Base-by-base conservation (phyloP, 2,888 invertebrate species). In the Dromius quadrimaculatus region DNA sequence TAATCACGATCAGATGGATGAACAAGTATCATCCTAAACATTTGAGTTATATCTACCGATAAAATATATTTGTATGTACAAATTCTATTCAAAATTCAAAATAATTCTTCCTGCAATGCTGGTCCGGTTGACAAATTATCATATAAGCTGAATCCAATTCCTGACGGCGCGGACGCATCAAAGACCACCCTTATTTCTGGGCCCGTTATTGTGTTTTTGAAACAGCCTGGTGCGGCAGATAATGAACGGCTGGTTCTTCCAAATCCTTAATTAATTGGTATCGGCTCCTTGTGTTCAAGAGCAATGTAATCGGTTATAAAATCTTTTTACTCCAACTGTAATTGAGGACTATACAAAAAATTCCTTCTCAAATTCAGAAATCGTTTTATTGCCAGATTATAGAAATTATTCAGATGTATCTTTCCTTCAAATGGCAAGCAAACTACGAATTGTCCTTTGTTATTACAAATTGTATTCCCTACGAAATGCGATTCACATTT, bases 191-290 rank as follows among this genome's bases (percentile, higher is more conserved):
- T 62, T 1, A 77, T 72, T 45, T 77, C 76, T 0, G 75, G 74
- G 1, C 77, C 75, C 2, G 62, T 59, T 34, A 77, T 76, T 8
- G 76, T 72, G 0, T 64, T 61, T 22, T 75, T 71, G 3, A 77
- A 36, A 79, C 76, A 0, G 76, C 74, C 22, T 76, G 77, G 47
- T 78, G 78, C 6, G 78, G 77, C 32, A 78, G n/a, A n/a, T n/a
- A n/a, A n/a, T n/a, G n/a, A n/a, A n/a, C n/a, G n/a, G n/a, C n/a
- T n/a, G n/a, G n/a, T n/a, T n/a, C n/a, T n/a, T n/a, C n/a, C n/a
- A n/a, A n/a, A n/a, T n/a, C n/a, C n/a, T n/a, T n/a, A n/a, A n/a
- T n/a, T n/a, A n/a, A n/a, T n/a, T n/a, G n/a, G n/a, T n/a, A n/a
- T n/a, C n/a, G n/a, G n/a, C n/a, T n/a, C n/a, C n/a, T n/a, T n/a